Percentiles rank a stretch among this genome's conserved stretches.
Evolutionary conservation across 1,140 invertebrate species (phyloP).

Genomic region (Drosophila rhopaloa): DNA sequence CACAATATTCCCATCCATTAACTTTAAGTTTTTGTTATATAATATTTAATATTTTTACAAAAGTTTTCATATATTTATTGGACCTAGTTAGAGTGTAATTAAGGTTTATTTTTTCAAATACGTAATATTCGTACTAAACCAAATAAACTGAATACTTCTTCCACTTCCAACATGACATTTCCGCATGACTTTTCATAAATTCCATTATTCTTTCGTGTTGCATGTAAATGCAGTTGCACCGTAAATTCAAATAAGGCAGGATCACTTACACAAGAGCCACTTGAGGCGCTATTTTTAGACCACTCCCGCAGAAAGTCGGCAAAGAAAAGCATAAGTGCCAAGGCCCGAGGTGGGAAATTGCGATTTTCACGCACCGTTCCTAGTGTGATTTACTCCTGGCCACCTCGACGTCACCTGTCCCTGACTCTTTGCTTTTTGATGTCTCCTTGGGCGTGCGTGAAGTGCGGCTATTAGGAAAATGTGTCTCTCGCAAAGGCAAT

Average conservation of each 20-base stretch:
- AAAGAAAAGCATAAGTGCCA: constrained; percentile 17
- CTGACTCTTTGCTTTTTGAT: constrained; percentile 23
- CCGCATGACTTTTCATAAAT: neutral
- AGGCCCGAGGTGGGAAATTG: constrained; percentile 62
- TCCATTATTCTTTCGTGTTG: neutral
- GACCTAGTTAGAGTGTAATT: too few relatives aligned
- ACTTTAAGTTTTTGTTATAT: too few relatives aligned
- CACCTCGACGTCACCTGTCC: constrained; percentile 23
- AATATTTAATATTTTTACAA: too few relatives aligned
- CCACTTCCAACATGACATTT: too few relatives aligned
- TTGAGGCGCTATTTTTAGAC: constrained; percentile 14
- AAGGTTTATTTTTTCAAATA: too few relatives aligned
- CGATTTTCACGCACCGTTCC: constrained; percentile 61
- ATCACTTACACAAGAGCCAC: neutral
- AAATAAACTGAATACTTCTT: too few relatives aligned
- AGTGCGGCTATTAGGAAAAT: constrained; percentile 75
- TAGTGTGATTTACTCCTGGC: constrained; percentile 15
- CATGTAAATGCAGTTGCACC: neutral
- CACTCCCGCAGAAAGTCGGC: constrained; percentile 24
- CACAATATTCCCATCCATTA: too few relatives aligned
- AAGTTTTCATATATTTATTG: too few relatives aligned
- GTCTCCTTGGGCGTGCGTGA: constrained; percentile 65
- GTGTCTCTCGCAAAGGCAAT: constrained; percentile 65
- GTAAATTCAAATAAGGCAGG: constrained; percentile 9
- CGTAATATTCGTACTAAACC: too few relatives aligned